A percentile compares a stretch with the other conserved stretches of the same genome.
phyloP scores from a whole-genome alignment of 2,113 vertebrate genomes.

The Oxygymnocypris stewartii region DNA sequence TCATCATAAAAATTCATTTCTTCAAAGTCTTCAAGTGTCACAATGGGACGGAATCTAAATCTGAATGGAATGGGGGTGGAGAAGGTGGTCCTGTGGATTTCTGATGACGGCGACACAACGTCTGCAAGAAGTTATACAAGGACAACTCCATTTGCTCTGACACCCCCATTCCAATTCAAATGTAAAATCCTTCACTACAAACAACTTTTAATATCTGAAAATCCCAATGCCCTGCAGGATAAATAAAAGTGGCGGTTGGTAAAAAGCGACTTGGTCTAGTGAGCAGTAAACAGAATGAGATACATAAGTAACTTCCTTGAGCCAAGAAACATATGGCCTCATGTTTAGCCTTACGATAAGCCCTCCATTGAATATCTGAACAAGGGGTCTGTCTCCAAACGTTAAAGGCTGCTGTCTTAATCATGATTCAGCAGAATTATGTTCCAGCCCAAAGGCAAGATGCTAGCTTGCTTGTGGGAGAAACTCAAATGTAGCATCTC shows the following conservation, averaged over 20 bases:
- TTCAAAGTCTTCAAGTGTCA: constrained; percentile 8
- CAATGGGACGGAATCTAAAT: constrained; percentile 8
- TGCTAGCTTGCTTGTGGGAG: constrained; percentile 5
- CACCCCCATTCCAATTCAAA: constrained; percentile 19
- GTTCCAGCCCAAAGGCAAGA: background rate
- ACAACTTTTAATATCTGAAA: constrained; percentile 3
- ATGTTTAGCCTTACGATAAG: background rate
- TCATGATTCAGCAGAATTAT: constrained; percentile 30
- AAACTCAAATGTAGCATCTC: constrained; percentile 14
- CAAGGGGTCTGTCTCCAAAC: background rate
- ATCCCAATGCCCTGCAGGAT: constrained; percentile 23
- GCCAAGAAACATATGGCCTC: constrained; percentile 21
- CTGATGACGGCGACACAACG: background rate
- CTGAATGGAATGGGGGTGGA: background rate
- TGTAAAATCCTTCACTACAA: constrained; percentile 1
- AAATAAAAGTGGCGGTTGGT: constrained; percentile 28
- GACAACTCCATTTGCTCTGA: constrained; percentile 7
- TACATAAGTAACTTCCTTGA: constrained; percentile 14
- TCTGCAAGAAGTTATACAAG: constrained; percentile 12
- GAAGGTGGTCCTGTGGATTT: background rate
- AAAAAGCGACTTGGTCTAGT: constrained; percentile 8
- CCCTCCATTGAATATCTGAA: background rate
- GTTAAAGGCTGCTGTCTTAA: background rate
- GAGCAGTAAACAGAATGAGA: constrained; percentile 32
- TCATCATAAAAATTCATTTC: constrained; percentile 15